These are phyloP conservation scores for Scartelaos histophorus DNA, from an alignment of 2,113 vertebrate species.

Conservation along the genomic window DNA sequence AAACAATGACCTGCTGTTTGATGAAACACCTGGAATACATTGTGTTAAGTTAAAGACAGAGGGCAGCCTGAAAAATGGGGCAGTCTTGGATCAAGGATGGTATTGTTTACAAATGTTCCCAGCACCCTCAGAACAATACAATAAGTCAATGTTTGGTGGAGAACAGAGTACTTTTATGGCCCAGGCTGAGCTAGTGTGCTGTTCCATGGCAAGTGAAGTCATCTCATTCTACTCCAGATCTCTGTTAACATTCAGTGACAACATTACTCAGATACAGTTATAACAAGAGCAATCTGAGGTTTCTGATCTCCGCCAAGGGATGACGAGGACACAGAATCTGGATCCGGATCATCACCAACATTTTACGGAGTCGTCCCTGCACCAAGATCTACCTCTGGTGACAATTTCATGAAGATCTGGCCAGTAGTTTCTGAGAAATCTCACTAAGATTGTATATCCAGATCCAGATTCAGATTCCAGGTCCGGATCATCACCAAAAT, in stretches of 20 bases:
- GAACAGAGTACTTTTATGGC: conserved; percentile 69
- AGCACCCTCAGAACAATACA: conserved; percentile 64
- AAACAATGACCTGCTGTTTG: neutral
- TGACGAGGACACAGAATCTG: no score
- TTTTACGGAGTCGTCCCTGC: no score
- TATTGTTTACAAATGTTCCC: conserved; percentile 74
- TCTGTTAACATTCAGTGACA: conserved; percentile 13
- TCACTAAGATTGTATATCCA: no score
- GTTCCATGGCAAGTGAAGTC: conserved; percentile 46
- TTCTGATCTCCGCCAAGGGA: no score
- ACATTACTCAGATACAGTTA: neutral
- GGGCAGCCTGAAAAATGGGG: conserved; percentile 19
- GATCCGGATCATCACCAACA: no score
- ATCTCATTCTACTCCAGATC: conserved; percentile 23
- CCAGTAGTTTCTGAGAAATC: no score
- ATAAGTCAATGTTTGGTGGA: conserved; percentile 69
- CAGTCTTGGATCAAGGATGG: conserved; percentile 59
- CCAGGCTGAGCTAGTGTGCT: conserved; percentile 47
- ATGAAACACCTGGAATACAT: conserved; percentile 13
- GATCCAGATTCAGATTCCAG: no score
- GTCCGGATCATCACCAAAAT: no score
- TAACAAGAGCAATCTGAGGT: no score
- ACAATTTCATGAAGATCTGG: no score
- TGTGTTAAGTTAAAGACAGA: conserved; percentile 12
- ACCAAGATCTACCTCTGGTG: no score